Evolutionary conservation across 2,797 vertebrate species (phyloP), one percentile per base, ranked within the genome.

Genomic region (Leptoclinus maculatus): DNA sequence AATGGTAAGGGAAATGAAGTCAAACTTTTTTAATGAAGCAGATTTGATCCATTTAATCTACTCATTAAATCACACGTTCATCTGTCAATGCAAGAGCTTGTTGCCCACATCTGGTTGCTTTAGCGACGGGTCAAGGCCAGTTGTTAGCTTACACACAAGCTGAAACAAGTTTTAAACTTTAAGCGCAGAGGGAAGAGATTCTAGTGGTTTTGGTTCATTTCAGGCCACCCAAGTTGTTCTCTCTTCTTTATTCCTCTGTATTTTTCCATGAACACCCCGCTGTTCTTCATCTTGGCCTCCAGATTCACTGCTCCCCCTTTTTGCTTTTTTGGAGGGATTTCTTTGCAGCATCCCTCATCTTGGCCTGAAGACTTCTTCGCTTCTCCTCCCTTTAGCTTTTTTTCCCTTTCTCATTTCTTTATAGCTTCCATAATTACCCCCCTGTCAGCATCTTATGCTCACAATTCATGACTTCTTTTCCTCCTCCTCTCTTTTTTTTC

Each of bases 371-470:
- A 45, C 19, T 38, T 56, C 41, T 38, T 66, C 1, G 2, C 59
- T 53, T 56, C 67, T 49, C 56, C 59, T 58, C 51, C 1, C 59
- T 29, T 23, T 36, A 17, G 6, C 49, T 36, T 36, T 19, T 62
- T 59, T 53, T 39, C 6, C 11, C 49, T 25, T 25, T 32, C 25
- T 43, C 34, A 8, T 66, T 27, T 16, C 38, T 74, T 25, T 49
- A 4, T n/a, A 60, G 13, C 21, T 47, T 57, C 59, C 11, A 65
- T 69, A 77, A 82, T 72, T 54, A 78, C 72, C 74, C 9, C 47
- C 23, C 32, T 29, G 17, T 38, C 58, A 66, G 3, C 38, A 34
- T 53, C 43, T 23, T 36, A 39, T 14, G 39, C 59, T 63, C 41
- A 58, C 66, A 62, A 17, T 66, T 65, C 71, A 62, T 16, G 51